Evolutionary conservation across 2,888 invertebrate species (phyloP), one percentile per base, ranked within the genome.

Genomic region (Polietes domitor): DNA sequence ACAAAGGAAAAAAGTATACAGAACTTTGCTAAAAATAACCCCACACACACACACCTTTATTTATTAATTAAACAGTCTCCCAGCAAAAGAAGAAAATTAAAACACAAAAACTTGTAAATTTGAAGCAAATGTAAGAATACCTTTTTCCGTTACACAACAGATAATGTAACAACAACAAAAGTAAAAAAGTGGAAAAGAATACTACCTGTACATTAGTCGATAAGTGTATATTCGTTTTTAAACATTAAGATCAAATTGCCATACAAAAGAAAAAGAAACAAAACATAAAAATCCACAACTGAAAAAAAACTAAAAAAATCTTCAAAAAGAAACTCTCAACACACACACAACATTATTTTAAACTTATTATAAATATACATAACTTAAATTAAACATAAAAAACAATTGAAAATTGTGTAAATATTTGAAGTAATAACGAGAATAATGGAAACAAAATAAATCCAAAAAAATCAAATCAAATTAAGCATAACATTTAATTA

Each of bases 221-320:
- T 84, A 84, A 84, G 84, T 84, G 84, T 81, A 81, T 79, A 84
- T 79, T 84, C 76, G 81, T 81, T 77, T 41, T 63, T 63, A 73
- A 77, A 53, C 37, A 2, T 19, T 28, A 74, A 74, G 43, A 21
- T 24, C 12, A 68, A 41, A 68, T 68, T 68, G 68, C 43, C 21
- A 73, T 43, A 17, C 28, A 32, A 70, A 76, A 37, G 0, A 53
- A 32, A 47, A 1, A n/a, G 63, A 78, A 28, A 68, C 37, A 61
- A 73, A 83, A 63, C 63, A 77, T 71, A 65, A 84, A 78, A 76
- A n/a, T n/a, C 17, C 74, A 55, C 70, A 80, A 43, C 68, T 78
- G 63, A 58, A 76, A 21, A 55, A 53, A 53, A n/a, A 63, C 53
- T 47, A 47, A 61, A 74, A 61, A 47, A 72, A 53, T 28, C 9